phyloP scores from a whole-genome alignment of 2,888 invertebrate species.

The Dilophus febrilis region DNA sequence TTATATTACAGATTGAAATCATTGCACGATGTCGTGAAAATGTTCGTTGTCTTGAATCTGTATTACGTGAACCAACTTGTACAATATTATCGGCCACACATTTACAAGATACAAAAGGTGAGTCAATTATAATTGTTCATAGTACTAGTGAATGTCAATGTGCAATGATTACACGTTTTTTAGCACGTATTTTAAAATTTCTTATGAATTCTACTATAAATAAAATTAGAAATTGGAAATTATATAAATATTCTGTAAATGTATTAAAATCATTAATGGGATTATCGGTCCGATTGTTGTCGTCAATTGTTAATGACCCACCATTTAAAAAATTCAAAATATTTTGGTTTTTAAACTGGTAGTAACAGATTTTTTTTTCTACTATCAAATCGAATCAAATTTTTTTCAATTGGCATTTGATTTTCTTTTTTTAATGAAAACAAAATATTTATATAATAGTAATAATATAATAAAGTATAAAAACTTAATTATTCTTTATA shows the following conservation, averaged over 20 bases:
- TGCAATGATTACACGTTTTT: constrained; percentile 28
- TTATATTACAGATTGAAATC: constrained; percentile 67
- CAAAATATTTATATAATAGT: too few species aligned
- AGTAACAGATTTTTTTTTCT: too few species aligned
- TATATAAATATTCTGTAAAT: constrained; percentile 23
- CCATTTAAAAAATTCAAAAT: too few species aligned
- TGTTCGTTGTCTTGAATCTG: constrained; percentile 58
- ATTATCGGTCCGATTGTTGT: too few species aligned
- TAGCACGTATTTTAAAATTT: constrained; percentile 25
- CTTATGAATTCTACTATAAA: constrained; percentile 22
- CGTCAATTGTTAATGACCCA: too few species aligned
- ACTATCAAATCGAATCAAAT: too few species aligned
- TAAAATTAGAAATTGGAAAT: constrained; percentile 22
- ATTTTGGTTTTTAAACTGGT: too few species aligned
- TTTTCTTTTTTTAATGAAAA: too few species aligned
- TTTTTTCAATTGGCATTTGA: too few species aligned
- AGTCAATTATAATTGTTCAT: constrained; percentile 16
- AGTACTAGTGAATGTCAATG: constrained; percentile 22
- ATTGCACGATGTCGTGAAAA: constrained; percentile 74
- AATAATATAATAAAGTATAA: too few species aligned
- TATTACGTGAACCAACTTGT: constrained; percentile 35
- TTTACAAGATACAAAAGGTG: constrained; percentile 44
- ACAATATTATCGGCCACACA: constrained; percentile 36
- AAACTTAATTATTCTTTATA: too few species aligned
- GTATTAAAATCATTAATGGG: constrained; percentile 14